Evolutionary conservation across 1,140 invertebrate species (phyloP).

Genomic region (Anoplolepis gracilipes): DNA sequence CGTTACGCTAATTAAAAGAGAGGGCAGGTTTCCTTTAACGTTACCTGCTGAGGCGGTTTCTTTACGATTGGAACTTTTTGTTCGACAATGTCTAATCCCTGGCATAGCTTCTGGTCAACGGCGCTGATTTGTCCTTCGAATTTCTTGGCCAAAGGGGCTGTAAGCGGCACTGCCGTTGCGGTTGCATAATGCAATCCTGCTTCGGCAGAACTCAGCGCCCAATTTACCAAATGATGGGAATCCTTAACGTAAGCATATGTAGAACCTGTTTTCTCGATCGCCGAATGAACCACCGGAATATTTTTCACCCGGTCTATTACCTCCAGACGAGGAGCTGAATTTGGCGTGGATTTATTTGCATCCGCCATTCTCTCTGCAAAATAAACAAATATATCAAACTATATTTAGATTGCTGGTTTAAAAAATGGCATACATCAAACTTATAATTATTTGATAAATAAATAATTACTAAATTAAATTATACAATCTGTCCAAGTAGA

Average conservation of each 20-base stretch:
- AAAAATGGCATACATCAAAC: conserved; percentile 19
- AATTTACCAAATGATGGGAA: conserved; percentile 84
- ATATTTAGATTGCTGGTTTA: not conserved
- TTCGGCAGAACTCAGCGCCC: conserved; percentile 85
- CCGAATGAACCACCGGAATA: conserved; percentile 87
- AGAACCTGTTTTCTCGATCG: conserved; percentile 87
- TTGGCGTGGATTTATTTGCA: not conserved
- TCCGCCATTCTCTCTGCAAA: conserved; percentile 75
- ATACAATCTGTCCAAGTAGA: too few relatives aligned
- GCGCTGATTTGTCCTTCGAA: conserved; percentile 84
- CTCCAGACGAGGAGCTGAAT: conserved; percentile 84
- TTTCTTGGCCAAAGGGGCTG: conserved; percentile 82
- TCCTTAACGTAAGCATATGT: conserved; percentile 88
- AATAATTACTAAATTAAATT: not conserved
- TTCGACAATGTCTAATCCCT: conserved; percentile 85
- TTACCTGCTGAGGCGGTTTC: conserved; percentile 84
- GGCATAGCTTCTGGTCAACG: conserved; percentile 86
- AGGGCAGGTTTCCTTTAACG: not conserved
- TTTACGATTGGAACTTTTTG: conserved; percentile 86
- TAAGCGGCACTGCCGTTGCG: conserved; percentile 81
- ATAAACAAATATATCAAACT: not conserved
- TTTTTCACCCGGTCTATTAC: conserved; percentile 87
- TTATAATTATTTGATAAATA: not conserved
- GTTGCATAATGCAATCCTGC: conserved; percentile 82
- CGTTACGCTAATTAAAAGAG: not conserved